Conservation (phyloP, 2,113 vertebrate genomes). For the Micromys minutus region DNA sequence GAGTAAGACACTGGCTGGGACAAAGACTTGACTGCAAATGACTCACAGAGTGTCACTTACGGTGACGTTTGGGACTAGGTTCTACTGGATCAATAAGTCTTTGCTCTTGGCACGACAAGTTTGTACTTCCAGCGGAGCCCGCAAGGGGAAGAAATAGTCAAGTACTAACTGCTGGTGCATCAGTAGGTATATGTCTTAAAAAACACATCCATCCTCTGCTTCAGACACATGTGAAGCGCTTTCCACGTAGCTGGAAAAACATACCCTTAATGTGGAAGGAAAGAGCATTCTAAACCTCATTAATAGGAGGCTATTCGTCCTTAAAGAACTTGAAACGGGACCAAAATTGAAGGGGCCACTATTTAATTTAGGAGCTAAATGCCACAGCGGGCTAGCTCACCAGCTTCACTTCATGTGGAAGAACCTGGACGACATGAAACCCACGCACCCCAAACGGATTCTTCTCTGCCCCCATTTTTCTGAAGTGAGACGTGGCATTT, state of each 20-base stretch:
- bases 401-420: not conserved
- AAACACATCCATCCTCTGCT: not conserved
- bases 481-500: not conserved
- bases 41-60: not conserved
- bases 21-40: not conserved
- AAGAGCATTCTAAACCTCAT: not conserved
- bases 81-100: not conserved
- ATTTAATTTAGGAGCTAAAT: not conserved
- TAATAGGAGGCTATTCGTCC: not conserved
- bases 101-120: not conserved
- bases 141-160: not conserved
- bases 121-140: not conserved
- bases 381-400: not conserved
- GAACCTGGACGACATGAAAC: not conserved
- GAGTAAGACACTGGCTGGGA: not conserved
- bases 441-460: not conserved
- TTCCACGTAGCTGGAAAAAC: not conserved
- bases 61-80: conserved; percentile 4
- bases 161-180: not conserved
- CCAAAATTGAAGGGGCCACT: not conserved
- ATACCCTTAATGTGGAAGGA: conserved; percentile 11
- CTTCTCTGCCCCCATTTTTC: not conserved
- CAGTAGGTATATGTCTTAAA: not conserved
- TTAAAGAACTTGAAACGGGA: not conserved
- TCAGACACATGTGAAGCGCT: not conserved